A percentile compares a stretch with the other conserved stretches of the same genome.
phyloP scores from a whole-genome alignment of 1,140 invertebrate genomes.

The Atopsyche davidsoni region DNA sequence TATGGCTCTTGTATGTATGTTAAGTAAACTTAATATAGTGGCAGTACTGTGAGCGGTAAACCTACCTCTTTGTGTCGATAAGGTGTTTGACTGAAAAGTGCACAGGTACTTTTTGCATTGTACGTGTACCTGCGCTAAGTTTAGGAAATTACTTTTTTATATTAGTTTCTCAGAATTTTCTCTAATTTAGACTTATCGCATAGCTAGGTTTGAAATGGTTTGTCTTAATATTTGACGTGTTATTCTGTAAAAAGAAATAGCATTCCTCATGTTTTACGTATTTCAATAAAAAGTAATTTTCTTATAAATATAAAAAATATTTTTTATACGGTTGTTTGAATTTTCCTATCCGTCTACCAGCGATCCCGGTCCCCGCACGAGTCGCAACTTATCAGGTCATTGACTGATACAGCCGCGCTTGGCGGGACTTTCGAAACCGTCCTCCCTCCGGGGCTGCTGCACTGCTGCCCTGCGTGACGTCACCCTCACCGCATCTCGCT shows the following conservation, averaged over 20 bases:
- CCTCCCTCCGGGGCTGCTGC: neutral
- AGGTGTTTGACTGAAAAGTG: constrained; percentile 28
- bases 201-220: constrained; percentile 51
- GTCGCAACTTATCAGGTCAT: constrained; percentile 5
- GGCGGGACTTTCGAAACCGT: constrained; percentile 20
- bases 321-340: constrained; percentile 27
- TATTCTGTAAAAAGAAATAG: constrained; percentile 51
- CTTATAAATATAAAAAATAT: constrained; percentile 43
- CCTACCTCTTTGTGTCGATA: constrained; percentile 44
- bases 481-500: neutral
- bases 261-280: constrained; percentile 53
- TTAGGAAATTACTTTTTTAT: constrained; percentile 49
- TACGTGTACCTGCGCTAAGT: constrained; percentile 35
- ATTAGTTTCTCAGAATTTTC: constrained; percentile 46
- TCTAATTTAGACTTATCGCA: constrained; percentile 51
- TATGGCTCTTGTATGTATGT: constrained; percentile 30
- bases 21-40: constrained; percentile 30
- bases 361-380: neutral
- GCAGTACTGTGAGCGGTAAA: constrained; percentile 32
- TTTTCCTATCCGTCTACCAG: constrained; percentile 27
- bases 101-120: constrained; percentile 29
- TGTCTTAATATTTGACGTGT: constrained; percentile 51
- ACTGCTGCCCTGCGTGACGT: neutral
- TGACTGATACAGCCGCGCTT: constrained; percentile 12
- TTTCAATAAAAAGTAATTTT: constrained; percentile 51